Conservation (phyloP, 2,888 invertebrate genomes). For the Sepiola atlantica region DNA sequence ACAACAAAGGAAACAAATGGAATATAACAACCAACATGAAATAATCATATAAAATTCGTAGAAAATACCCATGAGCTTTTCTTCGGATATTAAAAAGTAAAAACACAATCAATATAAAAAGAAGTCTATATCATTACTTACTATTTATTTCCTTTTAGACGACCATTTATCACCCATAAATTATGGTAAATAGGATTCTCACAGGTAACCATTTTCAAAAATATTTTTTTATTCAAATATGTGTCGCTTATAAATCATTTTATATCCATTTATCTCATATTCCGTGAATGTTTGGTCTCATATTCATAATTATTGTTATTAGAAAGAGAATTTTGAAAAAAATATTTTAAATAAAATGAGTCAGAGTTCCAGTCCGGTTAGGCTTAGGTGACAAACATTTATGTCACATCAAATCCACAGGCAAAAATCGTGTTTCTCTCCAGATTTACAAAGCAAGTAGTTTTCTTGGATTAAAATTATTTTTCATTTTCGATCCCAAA, state of each 20-base stretch:
- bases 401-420: background rate
- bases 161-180: background rate
- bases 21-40: too few relatives aligned
- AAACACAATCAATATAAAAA: too few relatives aligned
- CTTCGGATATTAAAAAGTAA: too few relatives aligned
- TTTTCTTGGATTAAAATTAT: background rate
- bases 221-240: background rate
- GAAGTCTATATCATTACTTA: background rate
- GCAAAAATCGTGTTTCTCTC: background rate
- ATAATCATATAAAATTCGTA: too few relatives aligned
- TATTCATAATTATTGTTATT: background rate
- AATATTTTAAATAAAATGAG: background rate
- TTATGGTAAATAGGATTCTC: background rate
- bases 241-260: too few relatives aligned
- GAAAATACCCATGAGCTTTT: too few relatives aligned
- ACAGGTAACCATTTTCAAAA: background rate
- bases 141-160: background rate
- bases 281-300: background rate
- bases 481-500: background rate
- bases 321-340: background rate
- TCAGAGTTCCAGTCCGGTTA: background rate
- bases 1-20: too few relatives aligned
- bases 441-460: background rate
- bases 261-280: background rate
- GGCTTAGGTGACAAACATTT: background rate